Conservation (phyloP, 35 echinoderm and acorn worm genomes). For the Ptychodera flava region DNA sequence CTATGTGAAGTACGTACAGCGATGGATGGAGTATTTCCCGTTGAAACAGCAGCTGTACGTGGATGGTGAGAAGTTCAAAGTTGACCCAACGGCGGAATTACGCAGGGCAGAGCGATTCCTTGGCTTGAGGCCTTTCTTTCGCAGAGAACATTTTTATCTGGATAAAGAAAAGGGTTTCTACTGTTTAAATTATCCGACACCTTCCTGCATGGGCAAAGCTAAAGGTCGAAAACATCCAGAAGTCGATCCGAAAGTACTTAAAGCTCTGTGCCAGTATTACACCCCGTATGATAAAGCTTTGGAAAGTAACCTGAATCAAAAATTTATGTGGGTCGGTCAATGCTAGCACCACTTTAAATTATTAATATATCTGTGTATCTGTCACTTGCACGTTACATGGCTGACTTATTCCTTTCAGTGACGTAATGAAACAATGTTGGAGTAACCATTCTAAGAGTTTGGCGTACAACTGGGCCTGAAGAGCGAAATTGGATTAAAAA, state of each 20-base stretch:
- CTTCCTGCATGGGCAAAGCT: conserved; percentile 8
- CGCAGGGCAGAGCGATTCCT: conserved; percentile 32
- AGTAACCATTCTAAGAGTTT: too few species aligned
- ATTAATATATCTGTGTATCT: too few species aligned
- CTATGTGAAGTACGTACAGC: conserved; percentile 17
- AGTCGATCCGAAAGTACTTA: conserved; percentile 7
- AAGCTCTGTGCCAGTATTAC: conserved; percentile 39
- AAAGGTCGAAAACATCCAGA: conserved; percentile 37
- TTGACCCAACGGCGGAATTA: conserved; percentile 2
- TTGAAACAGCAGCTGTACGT: conserved; percentile 24
- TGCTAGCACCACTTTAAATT: too few species aligned
- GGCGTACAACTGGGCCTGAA: too few species aligned
- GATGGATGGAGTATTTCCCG: conserved; percentile 39
- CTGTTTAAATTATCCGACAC: conserved; percentile 14
- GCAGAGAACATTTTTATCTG: conserved; percentile 28
- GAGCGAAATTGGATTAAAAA: too few species aligned
- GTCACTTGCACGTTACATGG: too few species aligned
- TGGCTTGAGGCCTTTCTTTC: conserved; percentile 15
- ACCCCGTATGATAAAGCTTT: conserved; percentile 23
- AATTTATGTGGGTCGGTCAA: too few species aligned
- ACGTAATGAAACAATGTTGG: too few species aligned
- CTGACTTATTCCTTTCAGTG: too few species aligned
- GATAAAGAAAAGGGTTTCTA: conserved; percentile 34
- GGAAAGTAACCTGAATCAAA: too few species aligned
- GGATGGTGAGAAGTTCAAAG: conserved; percentile 31